Evolutionary conservation across 2,888 invertebrate species (phyloP).

Genomic region (Drosophila demipolita): DNA sequence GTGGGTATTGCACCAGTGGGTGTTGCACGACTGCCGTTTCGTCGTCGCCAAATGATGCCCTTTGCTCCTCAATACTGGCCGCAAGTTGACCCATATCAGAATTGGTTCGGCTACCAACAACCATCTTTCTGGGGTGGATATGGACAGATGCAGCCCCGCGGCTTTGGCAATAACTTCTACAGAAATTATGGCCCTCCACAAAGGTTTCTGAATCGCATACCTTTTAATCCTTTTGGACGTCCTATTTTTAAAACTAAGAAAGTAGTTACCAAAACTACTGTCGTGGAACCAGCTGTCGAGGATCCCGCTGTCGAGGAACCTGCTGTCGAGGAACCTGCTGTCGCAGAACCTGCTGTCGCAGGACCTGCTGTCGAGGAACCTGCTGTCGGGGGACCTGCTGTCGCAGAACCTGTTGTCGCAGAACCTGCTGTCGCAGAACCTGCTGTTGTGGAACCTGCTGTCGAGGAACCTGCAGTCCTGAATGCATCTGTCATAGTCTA

Average conservation of each 20-base stretch:
- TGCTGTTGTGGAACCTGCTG: too few relatives aligned
- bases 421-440: background rate
- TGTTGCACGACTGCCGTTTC: background rate
- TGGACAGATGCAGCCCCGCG: background rate
- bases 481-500: conserved; percentile 5
- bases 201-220: background rate
- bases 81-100: conserved; percentile 9
- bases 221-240: background rate
- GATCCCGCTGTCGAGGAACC: background rate
- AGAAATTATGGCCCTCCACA: background rate
- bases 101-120: conserved; percentile 32
- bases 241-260: background rate
- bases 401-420: background rate
- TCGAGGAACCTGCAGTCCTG: background rate
- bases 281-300: background rate
- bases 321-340: background rate
- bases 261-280: background rate
- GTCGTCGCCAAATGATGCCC: conserved; percentile 2
- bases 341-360: background rate
- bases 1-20: background rate
- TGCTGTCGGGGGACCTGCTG: background rate
- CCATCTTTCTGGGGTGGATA: conserved; percentile 27
- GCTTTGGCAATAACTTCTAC: background rate
- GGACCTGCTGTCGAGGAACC: background rate
- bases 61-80: conserved; percentile 37